Percentiles rank a stretch among this genome's conserved stretches.
Evolutionary conservation across 2,888 invertebrate species (phyloP).

Genomic region (Mythimna vitellina): DNA sequence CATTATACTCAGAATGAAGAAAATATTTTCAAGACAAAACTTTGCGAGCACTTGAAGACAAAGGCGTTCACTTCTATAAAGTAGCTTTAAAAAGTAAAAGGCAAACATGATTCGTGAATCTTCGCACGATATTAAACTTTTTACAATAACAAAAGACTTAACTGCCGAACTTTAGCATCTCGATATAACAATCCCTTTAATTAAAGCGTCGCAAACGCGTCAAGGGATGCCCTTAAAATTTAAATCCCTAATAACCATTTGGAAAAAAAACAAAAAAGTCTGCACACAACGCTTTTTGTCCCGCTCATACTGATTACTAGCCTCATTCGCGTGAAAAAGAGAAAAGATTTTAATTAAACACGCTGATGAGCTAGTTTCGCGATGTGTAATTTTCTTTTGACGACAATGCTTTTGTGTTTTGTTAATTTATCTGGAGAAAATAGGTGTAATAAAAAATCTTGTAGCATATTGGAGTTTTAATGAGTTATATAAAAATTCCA

Average conservation of each 20-base stretch:
- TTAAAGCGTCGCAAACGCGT: constrained; percentile 71
- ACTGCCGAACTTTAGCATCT: constrained; percentile 68
- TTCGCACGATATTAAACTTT: constrained; percentile 71
- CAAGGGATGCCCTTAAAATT: constrained; percentile 69
- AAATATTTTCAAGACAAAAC: constrained; percentile 49
- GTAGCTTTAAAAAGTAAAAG: constrained; percentile 61
- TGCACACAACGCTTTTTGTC: constrained; percentile 61
- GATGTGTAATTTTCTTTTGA: constrained; percentile 74
- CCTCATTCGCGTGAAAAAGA: constrained; percentile 64
- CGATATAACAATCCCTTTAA: constrained; percentile 72
- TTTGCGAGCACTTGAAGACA: constrained; percentile 54
- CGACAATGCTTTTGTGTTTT: constrained; percentile 64
- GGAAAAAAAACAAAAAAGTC: constrained; percentile 70
- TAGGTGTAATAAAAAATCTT: constrained; percentile 43
- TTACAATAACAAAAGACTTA: constrained; percentile 69
- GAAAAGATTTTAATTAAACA: constrained; percentile 73
- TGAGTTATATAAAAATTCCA: constrained; percentile 13
- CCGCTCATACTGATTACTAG: constrained; percentile 62
- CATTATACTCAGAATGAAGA: constrained; percentile 26
- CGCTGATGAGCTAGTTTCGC: constrained; percentile 68
- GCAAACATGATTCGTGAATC: constrained; percentile 64
- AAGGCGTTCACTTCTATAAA: constrained; percentile 56
- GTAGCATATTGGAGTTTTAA: constrained; percentile 50
- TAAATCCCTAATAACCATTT: constrained; percentile 73
- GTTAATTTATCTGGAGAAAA: constrained; percentile 58